phyloP scores from a whole-genome alignment of 2,888 invertebrate species.

The Tromatobia lineatoria region DNA sequence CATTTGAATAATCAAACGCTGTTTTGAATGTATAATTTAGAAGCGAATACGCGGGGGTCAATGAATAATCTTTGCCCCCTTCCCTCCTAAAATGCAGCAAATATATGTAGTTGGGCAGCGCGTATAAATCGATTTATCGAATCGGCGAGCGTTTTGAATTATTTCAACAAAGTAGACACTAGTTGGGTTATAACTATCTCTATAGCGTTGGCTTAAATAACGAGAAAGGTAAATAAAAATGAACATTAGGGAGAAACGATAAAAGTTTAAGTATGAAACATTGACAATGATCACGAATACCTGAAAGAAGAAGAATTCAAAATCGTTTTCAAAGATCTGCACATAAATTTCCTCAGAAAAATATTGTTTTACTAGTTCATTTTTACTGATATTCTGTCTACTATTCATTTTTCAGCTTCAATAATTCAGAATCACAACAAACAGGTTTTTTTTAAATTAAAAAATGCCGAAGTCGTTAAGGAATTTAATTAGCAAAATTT shows the following conservation, averaged over 20 bases:
- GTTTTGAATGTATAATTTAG: background rate
- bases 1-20: background rate
- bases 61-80: background rate
- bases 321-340: background rate
- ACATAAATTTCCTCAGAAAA: too few relatives aligned
- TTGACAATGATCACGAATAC: background rate
- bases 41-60: background rate
- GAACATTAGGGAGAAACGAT: background rate
- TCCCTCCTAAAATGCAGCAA: constrained; percentile 8
- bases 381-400: too few relatives aligned
- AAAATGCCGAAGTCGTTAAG: too few relatives aligned
- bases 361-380: too few relatives aligned
- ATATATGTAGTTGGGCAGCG: background rate
- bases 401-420: too few relatives aligned
- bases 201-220: constrained; percentile 26
- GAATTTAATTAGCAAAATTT: too few relatives aligned
- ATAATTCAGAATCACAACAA: too few relatives aligned
- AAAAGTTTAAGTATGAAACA: constrained; percentile 2
- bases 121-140: constrained; percentile 40
- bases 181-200: constrained; percentile 23
- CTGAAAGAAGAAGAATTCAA: background rate
- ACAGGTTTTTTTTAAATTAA: too few relatives aligned
- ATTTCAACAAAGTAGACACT: constrained; percentile 11
- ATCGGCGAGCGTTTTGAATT: constrained; percentile 45
- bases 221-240: background rate